phyloP scores from a whole-genome alignment of 2,113 vertebrate species.

The Caloenas nicobarica region DNA sequence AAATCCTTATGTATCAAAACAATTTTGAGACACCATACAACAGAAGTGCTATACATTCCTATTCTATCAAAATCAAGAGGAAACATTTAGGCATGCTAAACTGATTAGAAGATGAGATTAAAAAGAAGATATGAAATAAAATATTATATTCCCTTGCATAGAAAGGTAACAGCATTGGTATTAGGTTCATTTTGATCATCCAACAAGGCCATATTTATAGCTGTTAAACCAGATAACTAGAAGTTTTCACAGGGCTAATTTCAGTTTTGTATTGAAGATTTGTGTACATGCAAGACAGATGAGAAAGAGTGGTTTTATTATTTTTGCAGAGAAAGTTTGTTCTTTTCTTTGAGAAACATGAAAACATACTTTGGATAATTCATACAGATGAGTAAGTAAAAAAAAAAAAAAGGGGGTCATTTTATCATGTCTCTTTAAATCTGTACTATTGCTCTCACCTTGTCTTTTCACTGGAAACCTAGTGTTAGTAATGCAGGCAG shows the following conservation, averaged over 20 bases:
- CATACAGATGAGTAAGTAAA: background rate
- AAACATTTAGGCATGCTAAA: background rate
- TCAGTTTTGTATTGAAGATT: background rate
- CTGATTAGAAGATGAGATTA: background rate
- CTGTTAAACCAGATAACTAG: background rate
- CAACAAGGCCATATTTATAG: background rate
- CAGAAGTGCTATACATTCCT: background rate
- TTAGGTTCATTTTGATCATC: background rate
- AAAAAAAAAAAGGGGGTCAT: background rate
- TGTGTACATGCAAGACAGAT: background rate
- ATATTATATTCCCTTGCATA: background rate
- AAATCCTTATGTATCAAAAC: background rate
- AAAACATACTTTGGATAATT: background rate
- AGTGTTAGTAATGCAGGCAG: background rate
- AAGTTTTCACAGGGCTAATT: background rate
- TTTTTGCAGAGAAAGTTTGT: background rate
- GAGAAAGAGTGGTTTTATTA: background rate
- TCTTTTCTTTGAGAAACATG: background rate
- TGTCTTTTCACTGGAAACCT: background rate
- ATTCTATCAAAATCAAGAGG: background rate
- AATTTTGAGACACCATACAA: background rate
- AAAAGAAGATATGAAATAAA: background rate
- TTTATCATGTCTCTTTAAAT: slow-evolving; percentile 28
- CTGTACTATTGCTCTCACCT: background rate
- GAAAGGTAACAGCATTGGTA: background rate